Evolutionary conservation across 2,797 vertebrate species (phyloP).

Genomic region (Columba guinea): DNA sequence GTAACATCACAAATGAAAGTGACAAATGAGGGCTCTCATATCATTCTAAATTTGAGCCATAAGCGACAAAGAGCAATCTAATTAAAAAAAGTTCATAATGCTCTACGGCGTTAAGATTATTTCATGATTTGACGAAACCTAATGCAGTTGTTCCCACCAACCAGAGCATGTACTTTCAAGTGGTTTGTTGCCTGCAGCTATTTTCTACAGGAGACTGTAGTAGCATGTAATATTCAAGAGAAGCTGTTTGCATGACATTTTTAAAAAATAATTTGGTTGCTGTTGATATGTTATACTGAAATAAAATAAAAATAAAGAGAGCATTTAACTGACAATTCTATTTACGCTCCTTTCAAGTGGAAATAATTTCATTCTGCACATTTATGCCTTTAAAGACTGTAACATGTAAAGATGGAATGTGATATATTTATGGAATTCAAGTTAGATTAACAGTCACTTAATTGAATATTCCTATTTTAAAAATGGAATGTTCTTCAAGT

Average conservation of each 20-base stretch:
- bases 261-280: not conserved
- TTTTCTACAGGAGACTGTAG: conserved; percentile 17
- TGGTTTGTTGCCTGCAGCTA: conserved; percentile 22
- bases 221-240: conserved; percentile 36
- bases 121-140: not conserved
- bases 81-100: not conserved
- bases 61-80: conserved; percentile 14
- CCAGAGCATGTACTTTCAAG: not conserved
- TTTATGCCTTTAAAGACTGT: not conserved
- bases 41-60: not conserved
- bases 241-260: not conserved
- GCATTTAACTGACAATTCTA: conserved; percentile 1
- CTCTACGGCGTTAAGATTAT: not conserved
- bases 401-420: not conserved
- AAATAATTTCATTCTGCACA: not conserved
- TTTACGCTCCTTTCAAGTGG: conserved; percentile 21
- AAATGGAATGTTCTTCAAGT: not conserved
- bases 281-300: not conserved
- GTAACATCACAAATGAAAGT: conserved; percentile 3
- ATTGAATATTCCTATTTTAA: not conserved
- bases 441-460: not conserved
- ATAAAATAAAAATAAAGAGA: not conserved
- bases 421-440: not conserved
- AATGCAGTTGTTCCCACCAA: not conserved
- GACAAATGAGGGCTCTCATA: not conserved